A percentile compares a stretch with the other conserved stretches of the same genome.
phyloP scores from a whole-genome alignment of 2,888 invertebrate species.

The Dynastes grantii region DNA sequence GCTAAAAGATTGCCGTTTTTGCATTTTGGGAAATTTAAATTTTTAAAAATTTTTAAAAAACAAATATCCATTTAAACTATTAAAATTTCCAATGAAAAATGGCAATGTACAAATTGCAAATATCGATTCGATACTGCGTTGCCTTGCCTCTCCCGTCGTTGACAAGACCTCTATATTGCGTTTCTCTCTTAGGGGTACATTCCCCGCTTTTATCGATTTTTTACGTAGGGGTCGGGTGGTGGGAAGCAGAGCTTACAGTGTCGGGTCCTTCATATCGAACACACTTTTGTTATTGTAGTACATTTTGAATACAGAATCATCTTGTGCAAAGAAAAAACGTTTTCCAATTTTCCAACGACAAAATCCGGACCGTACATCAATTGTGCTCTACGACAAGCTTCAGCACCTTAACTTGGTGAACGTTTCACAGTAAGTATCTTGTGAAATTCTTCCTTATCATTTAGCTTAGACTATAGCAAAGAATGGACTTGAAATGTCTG shows the following conservation, averaged over 20 bases:
- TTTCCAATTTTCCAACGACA: conserved; percentile 1
- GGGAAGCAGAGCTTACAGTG: conserved; percentile 49
- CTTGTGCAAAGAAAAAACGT: neutral
- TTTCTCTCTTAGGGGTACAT: conserved; percentile 48
- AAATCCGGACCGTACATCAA: conserved; percentile 9
- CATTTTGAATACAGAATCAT: conserved; percentile 40
- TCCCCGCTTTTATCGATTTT: conserved; percentile 51
- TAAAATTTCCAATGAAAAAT: neutral
- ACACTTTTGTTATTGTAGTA: conserved; percentile 46
- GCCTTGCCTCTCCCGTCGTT: neutral
- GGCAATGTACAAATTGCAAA: neutral
- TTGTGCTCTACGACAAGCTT: conserved; percentile 10
- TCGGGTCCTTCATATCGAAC: conserved; percentile 29
- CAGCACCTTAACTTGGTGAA: neutral
- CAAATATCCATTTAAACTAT: neutral
- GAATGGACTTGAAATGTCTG: too few relatives aligned
- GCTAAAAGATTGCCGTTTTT: neutral
- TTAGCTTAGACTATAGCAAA: too few relatives aligned
- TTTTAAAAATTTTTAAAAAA: too few relatives aligned
- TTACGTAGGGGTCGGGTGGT: conserved; percentile 48
- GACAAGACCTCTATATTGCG: conserved; percentile 6
- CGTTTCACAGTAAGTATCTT: conserved; percentile 23
- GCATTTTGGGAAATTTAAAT: too few relatives aligned
- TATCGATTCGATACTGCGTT: neutral
- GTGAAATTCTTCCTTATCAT: neutral